Percentiles rank a stretch among this genome's conserved stretches.
Conservation (phyloP, 1,140 invertebrate genomes). For the Drosophila leontia region DNA sequence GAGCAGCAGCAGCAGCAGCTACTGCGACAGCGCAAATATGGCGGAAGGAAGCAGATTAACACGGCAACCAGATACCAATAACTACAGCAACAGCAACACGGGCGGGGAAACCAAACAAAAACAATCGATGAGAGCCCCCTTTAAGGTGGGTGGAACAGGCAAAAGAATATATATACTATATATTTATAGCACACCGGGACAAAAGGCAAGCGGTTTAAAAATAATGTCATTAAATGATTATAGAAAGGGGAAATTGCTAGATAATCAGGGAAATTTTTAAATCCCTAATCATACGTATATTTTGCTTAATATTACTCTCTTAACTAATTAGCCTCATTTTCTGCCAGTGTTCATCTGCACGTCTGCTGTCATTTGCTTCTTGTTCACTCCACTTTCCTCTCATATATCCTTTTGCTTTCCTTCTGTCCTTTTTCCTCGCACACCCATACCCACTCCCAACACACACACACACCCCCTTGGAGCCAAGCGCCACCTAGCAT, state of each 20-base stretch:
- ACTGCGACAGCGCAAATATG: conserved; percentile 58
- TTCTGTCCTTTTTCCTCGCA: conserved; percentile 28
- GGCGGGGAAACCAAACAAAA: conserved; percentile 38
- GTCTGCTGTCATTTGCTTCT: conserved; percentile 4
- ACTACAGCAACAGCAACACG: conserved; percentile 43
- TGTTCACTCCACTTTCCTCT: conserved; percentile 2
- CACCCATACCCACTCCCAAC: conserved; percentile 5
- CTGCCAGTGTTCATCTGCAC: conserved; percentile 1
- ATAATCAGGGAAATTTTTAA: neutral
- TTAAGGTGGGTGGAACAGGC: neutral
- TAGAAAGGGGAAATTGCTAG: neutral
- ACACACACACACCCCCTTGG: neutral
- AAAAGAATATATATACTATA: neutral
- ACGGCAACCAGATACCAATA: conserved; percentile 70
- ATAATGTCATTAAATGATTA: neutral
- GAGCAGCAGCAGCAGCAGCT: neutral
- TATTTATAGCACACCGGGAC: neutral
- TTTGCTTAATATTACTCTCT: neutral
- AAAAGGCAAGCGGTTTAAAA: neutral
- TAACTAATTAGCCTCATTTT: neutral
- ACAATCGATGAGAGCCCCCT: conserved; percentile 38
- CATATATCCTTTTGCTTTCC: conserved; percentile 10
- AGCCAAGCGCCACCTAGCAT: conserved; percentile 12
- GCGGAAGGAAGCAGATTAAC: conserved; percentile 75
- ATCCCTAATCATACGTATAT: neutral